Evolutionary conservation across 2,797 vertebrate species (phyloP).

Genomic region (Fistularia tabacaria): DNA sequence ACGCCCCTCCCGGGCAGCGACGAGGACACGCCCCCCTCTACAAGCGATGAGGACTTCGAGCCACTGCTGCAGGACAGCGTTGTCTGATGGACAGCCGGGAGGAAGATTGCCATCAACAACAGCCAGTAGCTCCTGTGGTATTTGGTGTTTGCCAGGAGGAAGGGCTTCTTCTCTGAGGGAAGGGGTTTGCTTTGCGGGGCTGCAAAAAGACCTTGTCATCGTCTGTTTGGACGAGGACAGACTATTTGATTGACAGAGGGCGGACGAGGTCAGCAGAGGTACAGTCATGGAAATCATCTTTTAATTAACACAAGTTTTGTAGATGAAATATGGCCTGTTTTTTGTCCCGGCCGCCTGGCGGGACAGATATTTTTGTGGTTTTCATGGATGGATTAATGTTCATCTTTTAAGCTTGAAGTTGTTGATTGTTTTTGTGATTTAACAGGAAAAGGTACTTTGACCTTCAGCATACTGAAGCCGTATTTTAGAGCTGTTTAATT

Average conservation of each 20-base stretch:
- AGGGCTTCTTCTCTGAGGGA: background rate
- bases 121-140: conserved; percentile 2
- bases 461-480: conserved; percentile 38
- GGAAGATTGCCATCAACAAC: conserved; percentile 11
- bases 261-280: background rate
- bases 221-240: background rate
- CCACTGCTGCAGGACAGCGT: conserved; percentile 89
- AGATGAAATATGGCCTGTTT: background rate
- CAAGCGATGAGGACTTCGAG: conserved; percentile 85
- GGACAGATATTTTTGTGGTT: conserved; percentile 9
- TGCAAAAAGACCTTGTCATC: conserved; percentile 5
- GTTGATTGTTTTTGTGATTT: conserved; percentile 39
- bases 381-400: conserved; percentile 17
- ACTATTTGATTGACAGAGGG: conserved; percentile 8
- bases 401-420: conserved; percentile 41
- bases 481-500: conserved; percentile 39
- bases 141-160: conserved; percentile 6
- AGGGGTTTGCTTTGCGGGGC: background rate
- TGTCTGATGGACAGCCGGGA: conserved; percentile 71
- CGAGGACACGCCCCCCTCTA: conserved; percentile 81
- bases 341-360: background rate
- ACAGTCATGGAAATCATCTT: conserved; percentile 11
- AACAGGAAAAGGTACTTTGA: conserved; percentile 38
- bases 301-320: conserved; percentile 4
- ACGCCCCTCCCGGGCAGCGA: conserved; percentile 78